A percentile compares a stretch with the other conserved stretches of the same genome.
Evolutionary conservation across 2,113 vertebrate species (phyloP).

Genomic region (Psilopogon haemacephalus): DNA sequence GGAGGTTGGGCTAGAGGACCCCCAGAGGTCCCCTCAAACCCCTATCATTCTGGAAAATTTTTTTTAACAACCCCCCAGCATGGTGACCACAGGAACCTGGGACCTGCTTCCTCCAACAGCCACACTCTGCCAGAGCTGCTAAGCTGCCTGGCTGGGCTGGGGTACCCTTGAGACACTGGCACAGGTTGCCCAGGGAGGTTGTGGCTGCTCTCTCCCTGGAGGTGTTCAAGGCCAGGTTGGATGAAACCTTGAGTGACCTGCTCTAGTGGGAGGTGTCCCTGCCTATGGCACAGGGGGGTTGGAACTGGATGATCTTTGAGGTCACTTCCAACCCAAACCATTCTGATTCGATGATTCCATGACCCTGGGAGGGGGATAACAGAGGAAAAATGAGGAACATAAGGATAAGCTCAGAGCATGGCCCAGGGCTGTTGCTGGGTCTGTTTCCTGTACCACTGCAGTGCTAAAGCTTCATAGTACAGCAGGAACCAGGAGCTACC

Average conservation of each 20-base stretch:
- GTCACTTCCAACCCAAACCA: no score
- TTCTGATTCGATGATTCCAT: no score
- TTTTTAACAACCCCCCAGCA: background rate
- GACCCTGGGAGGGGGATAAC: background rate
- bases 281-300: no score
- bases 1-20: no score
- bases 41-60: no score
- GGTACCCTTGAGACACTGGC: fast-evolving
- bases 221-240: no score
- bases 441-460: background rate
- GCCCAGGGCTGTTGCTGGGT: background rate
- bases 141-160: background rate
- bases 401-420: background rate
- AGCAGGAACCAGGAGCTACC: background rate
- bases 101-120: fast-evolving
- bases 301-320: no score
- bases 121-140: fast-evolving
- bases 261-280: no score
- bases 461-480: background rate
- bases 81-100: fast-evolving
- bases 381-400: background rate
- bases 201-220: no score
- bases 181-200: no score
- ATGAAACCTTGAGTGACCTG: no score
- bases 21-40: no score